Evolutionary conservation across 2,797 vertebrate genomes (phyloP), one percentile per base, ranked within the genome.

Genomic region (Leptatherina wallacei): DNA sequence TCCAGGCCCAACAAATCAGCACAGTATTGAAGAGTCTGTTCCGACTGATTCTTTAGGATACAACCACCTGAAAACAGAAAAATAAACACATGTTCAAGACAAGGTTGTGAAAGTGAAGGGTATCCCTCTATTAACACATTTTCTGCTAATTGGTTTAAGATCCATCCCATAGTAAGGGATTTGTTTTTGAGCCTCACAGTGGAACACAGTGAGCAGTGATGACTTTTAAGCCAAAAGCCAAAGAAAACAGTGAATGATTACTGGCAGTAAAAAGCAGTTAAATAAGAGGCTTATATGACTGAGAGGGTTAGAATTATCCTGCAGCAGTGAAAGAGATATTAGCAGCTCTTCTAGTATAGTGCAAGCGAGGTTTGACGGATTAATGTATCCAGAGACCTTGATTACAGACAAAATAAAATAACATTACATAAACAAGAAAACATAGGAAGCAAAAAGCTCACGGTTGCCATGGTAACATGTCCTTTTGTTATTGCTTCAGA

Each of bases 1-100:
- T 99, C 97, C 85, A 99, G 92, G 1, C 98, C 97, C 72, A 99
- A 92, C 63, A 99, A 91, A 11, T 96, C 94, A 0, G 98, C 96
- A 74, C 97, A 99, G 81, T 92, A 92, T 79, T 97, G 93, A 77
- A 99, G 86, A 2, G 96, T 95, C 74, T 94, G 91, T 36, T 94
- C 80, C 1, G 96, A 98, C 89, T 96, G 94, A 70, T 96, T 95
- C 84, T 95, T 95, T 80, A 98, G 75, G 66, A 95, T 92, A 77
- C 98, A 99, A 68, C 98, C 98, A 71, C 98, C 98, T 99, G 86
- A 60, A 65, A 60, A 85, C 2, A 80, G 2, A 79, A 12, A 77
- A 20, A 24, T 11, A 55, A 2, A 80, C 27, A 64, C 0, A 74
- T 0, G 49, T 44, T 8, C 12, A 30, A 20, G n/a, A 3, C 3